Evolutionary conservation across 2,113 vertebrate genomes (phyloP).

Genomic region (Carettochelys insculpta): DNA sequence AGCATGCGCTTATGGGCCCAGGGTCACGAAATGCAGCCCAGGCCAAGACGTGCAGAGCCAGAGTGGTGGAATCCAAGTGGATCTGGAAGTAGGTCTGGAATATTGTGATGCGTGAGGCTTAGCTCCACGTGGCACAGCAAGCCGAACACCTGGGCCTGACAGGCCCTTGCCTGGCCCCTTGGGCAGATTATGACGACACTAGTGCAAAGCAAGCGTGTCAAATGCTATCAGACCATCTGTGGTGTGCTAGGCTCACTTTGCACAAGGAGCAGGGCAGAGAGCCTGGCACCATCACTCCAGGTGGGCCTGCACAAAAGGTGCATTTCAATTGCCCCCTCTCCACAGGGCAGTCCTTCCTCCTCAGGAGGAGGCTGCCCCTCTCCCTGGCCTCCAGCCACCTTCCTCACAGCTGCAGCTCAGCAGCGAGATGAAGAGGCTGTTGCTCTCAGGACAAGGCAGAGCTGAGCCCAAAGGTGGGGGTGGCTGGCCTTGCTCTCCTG

Average conservation of each 20-base stretch:
- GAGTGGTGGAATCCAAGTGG: not conserved
- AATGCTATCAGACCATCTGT: not conserved
- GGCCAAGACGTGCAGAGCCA: not conserved
- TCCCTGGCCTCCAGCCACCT: not conserved
- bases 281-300: not conserved
- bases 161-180: not conserved
- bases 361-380: not conserved
- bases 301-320: not conserved
- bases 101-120: not conserved
- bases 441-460: not conserved
- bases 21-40: too few relatives aligned
- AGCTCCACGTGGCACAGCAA: not conserved
- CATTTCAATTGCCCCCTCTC: not conserved
- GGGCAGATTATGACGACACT: not conserved
- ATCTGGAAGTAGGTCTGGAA: not conserved
- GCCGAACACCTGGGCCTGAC: too few relatives aligned
- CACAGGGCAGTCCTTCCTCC: not conserved
- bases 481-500: not conserved
- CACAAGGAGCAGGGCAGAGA: not conserved
- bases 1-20: too few relatives aligned
- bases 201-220: not conserved
- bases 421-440: not conserved
- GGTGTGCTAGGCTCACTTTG: not conserved
- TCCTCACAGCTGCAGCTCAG: not conserved
- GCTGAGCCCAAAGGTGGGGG: not conserved